phyloP scores from a whole-genome alignment of 2,888 invertebrate species.

The Acheta domesticus region DNA sequence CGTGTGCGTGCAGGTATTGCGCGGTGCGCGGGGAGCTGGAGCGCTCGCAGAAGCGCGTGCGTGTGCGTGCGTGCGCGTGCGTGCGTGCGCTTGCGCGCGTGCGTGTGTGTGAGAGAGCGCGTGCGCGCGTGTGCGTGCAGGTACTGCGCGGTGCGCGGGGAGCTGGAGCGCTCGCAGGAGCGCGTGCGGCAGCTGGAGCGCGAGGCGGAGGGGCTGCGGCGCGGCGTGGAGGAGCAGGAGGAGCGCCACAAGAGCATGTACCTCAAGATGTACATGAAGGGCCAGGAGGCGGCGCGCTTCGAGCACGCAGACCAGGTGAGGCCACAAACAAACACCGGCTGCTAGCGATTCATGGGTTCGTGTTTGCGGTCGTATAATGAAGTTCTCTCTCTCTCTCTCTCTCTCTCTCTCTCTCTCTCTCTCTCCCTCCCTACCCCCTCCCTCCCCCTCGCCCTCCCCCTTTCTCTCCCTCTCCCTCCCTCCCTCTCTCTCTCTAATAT shows the following conservation, averaged over 20 bases:
- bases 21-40: conserved; percentile 55
- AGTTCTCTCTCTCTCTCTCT: too few relatives aligned
- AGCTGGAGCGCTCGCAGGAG: conserved; percentile 58
- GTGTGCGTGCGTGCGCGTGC: too few relatives aligned
- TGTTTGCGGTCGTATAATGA: too few relatives aligned
- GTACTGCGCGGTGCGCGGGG: conserved; percentile 67
- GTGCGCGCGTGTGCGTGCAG: conserved; percentile 43
- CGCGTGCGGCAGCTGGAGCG: conserved; percentile 66
- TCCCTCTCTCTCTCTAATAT: too few relatives aligned
- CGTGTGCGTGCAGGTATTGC: conserved; percentile 57
- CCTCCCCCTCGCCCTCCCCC: too few relatives aligned
- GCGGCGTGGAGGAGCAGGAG: conserved; percentile 67
- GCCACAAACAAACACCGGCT: too few relatives aligned
- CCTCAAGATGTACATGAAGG: conserved; percentile 78
- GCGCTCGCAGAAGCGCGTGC: conserved; percentile 65
- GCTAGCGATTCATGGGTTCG: too few relatives aligned
- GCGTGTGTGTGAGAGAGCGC: too few relatives aligned
- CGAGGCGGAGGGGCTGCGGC: conserved; percentile 67
- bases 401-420: too few relatives aligned
- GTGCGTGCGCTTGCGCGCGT: too few relatives aligned
- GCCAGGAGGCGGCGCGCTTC: conserved; percentile 72
- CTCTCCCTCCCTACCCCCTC: too few relatives aligned
- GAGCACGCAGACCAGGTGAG: conserved; percentile 66
- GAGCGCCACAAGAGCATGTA: conserved; percentile 71
- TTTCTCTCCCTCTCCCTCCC: too few relatives aligned